Conservation (phyloP, 1,140 invertebrate genomes). For the Caenorhabditis inopinata region DNA sequence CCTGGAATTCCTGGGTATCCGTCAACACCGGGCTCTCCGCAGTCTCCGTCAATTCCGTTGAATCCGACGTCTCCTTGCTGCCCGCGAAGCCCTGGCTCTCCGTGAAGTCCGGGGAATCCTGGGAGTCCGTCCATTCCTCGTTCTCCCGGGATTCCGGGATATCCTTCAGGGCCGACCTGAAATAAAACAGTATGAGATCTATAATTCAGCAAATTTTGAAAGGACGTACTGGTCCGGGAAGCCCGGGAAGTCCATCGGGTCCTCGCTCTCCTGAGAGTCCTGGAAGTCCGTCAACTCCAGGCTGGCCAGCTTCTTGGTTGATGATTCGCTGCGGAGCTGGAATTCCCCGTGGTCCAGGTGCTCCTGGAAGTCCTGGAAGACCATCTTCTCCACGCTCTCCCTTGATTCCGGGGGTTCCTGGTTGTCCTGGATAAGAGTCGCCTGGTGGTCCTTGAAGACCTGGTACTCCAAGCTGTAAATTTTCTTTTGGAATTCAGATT, state of each 20-base stretch:
- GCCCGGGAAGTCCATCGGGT: constrained; percentile 47
- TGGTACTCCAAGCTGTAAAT: constrained; percentile 38
- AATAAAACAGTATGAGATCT: neutral
- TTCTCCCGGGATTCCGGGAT: constrained; percentile 45
- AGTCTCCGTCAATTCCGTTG: constrained; percentile 47
- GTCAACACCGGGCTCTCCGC: constrained; percentile 43
- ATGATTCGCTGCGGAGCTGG: constrained; percentile 13
- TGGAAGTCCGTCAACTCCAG: constrained; percentile 42
- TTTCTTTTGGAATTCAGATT: too few species aligned
- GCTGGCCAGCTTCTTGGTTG: constrained; percentile 48
- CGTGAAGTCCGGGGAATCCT: constrained; percentile 55
- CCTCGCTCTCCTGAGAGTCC: constrained; percentile 45
- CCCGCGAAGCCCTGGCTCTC: constrained; percentile 46
- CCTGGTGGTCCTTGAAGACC: constrained; percentile 44
- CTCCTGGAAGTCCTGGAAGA: constrained; percentile 36
- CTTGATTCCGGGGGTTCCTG: constrained; percentile 38
- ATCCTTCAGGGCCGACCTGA: constrained; percentile 38
- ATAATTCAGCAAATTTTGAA: neutral
- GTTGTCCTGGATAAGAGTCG: constrained; percentile 43
- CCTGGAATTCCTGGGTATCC: constrained; percentile 45
- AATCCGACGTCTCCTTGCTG: constrained; percentile 45
- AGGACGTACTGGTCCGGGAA: constrained; percentile 27
- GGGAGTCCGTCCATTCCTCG: constrained; percentile 43
- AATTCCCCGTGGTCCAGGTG: constrained; percentile 37
- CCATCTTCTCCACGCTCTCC: constrained; percentile 39